Evolutionary conservation across 1,140 invertebrate genomes (phyloP).

Genomic region (Drosophila lacertosa): DNA sequence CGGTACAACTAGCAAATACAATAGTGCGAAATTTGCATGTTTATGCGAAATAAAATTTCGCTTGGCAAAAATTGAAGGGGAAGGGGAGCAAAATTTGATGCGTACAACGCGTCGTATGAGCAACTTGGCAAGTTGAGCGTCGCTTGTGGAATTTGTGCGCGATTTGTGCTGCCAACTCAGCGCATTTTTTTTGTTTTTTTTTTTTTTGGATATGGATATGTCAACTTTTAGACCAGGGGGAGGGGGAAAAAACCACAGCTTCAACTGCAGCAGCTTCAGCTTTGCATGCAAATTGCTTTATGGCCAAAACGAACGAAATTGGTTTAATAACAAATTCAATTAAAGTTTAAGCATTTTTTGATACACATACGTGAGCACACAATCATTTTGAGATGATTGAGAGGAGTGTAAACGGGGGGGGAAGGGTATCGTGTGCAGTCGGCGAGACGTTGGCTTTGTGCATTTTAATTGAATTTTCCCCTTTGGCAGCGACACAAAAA

Average conservation of each 20-base stretch:
- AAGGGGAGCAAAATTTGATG: background rate
- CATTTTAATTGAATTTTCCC: conserved; percentile 77
- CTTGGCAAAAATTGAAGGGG: conserved; percentile 51
- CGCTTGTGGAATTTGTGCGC: conserved; percentile 12
- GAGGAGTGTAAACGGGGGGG: background rate
- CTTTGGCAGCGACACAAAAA: conserved; percentile 43
- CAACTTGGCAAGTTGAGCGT: conserved; percentile 44
- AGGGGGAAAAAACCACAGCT: background rate
- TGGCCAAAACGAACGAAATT: conserved; percentile 53
- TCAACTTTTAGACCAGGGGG: conserved; percentile 13
- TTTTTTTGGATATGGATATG: conserved; percentile 37
- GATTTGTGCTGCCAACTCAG: conserved; percentile 47
- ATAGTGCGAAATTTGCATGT: conserved; percentile 74
- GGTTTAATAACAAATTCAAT: conserved; percentile 79
- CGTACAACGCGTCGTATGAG: conserved; percentile 38
- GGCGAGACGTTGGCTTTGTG: conserved; percentile 72
- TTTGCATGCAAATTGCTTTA: conserved; percentile 59
- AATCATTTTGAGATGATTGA: conserved; percentile 34
- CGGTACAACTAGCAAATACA: conserved; percentile 27
- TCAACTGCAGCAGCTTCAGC: conserved; percentile 11
- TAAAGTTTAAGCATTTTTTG: conserved; percentile 69
- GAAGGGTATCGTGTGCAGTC: conserved; percentile 24
- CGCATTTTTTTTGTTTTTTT: conserved; percentile 24
- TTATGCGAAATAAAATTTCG: conserved; percentile 74
- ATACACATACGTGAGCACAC: conserved; percentile 61